Evolutionary conservation across 1,140 invertebrate species (phyloP), one percentile per base, ranked within the genome.

Genomic region (Lepidotrigona ventralis): DNA sequence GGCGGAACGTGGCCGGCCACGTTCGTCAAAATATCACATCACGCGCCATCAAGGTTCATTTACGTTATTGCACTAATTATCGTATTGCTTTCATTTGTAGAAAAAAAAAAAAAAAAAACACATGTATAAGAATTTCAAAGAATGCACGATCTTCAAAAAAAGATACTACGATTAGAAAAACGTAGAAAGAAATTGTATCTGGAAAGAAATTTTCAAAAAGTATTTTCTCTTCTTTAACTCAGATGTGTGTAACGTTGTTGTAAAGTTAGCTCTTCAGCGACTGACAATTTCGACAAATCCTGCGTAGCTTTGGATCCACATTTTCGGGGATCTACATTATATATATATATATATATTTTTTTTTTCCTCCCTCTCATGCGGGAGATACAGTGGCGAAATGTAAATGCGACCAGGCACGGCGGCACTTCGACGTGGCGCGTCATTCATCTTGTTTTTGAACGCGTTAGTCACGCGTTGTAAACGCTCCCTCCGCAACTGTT

Each of bases 381-480:
- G 9, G 23, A 58, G 68, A 88, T 86, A 84, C 78, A 87, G 86
- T 88, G 86, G 77, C 82, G 86, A 89, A 89, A 89, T 88, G 87
- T 88, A 89, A 88, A 89, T 88, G 87, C 77, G 79, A 60, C n/a
- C 72, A 58, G 54, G 56, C 33, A 33, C 33, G 33, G 56, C 21
- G 56, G 33, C 63, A 64, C 72, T 70, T 68, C n/a, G 53, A 75
- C 46, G 33, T 76, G 54, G 51, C 71, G 74, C 70, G 79, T 85
- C 88, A 89, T 89, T 80, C 87, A 87, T 89, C 87, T 89, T 89
- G 83, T 89, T 89, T 89, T 90, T 91, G 90, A 90, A 87, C 90
- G 89, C 92, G 92, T 94, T 94, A 94, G 93, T 94, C 92, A 94
- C 93, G 93, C 93, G 91, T 91, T 93, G 91, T 88, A 85, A 89